A percentile compares a stretch with the other conserved stretches of the same genome.
Conservation (phyloP, 2,113 vertebrate genomes). For the Eudorcas thomsonii region DNA sequence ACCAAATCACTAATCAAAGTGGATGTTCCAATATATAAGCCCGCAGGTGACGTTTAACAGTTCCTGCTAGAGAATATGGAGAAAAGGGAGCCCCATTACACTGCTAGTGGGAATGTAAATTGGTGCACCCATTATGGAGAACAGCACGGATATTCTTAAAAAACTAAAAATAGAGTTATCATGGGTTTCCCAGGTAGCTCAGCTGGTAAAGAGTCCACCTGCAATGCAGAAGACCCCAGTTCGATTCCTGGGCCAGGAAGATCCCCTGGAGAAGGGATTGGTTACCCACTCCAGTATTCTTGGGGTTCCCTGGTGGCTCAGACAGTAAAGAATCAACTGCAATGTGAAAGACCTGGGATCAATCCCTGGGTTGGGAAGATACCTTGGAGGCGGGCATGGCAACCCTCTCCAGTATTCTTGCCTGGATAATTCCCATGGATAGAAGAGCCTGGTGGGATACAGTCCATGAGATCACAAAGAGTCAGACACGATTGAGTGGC, state of each 20-base stretch:
- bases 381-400: not conserved
- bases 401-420: not conserved
- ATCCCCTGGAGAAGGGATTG: not conserved
- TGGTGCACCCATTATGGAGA: not conserved
- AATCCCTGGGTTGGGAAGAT: not conserved
- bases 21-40: not conserved
- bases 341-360: not conserved
- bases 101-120: not conserved
- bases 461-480: not conserved
- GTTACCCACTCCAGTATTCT: not conserved
- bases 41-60: not conserved
- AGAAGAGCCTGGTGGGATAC: not conserved
- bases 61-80: not conserved
- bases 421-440: not conserved
- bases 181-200: not conserved
- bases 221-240: not conserved
- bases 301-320: not conserved
- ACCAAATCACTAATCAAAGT: not conserved
- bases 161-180: not conserved
- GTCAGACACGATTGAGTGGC: rapidly evolving
- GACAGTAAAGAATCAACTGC: not conserved
- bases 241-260: not conserved
- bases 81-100: not conserved
- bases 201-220: not conserved
- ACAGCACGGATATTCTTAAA: not conserved